Conservation (phyloP, 2,888 invertebrate species). For the Tetragnatha montana region DNA sequence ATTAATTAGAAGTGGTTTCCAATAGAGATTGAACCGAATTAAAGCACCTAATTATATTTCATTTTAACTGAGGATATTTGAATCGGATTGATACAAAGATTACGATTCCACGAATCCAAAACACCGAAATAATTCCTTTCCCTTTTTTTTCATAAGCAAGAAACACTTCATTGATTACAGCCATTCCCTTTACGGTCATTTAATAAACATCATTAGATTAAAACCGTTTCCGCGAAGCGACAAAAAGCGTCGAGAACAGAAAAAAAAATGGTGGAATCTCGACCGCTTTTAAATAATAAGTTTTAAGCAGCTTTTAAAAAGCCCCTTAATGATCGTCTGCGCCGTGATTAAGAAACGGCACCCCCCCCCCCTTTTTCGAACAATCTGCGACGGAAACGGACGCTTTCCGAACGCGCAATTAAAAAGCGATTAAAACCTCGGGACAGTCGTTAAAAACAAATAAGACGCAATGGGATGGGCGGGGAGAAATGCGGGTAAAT, state of each 20-base stretch:
- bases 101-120: no score
- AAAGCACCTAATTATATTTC: no score
- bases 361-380: neutral
- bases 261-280: neutral
- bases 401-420: constrained; percentile 13
- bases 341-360: constrained; percentile 13
- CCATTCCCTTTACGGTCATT: no score
- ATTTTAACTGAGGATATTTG: no score
- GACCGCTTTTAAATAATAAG: neutral
- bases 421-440: constrained; percentile 43
- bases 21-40: no score
- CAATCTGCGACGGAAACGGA: constrained; percentile 19
- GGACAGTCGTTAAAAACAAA: constrained; percentile 20
- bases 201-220: neutral
- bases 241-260: neutral
- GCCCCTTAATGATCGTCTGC: neutral
- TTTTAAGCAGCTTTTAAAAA: constrained; percentile 17
- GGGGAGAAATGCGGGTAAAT: neutral
- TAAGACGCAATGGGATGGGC: neutral
- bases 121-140: no score
- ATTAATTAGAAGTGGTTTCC: no score
- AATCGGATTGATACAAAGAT: no score
- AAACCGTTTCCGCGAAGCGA: neutral
- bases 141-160: no score
- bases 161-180: no score